A percentile compares a stretch with the other conserved stretches of the same genome.
Conservation (phyloP, 1,140 invertebrate species). For the Hycleus cichorii region DNA sequence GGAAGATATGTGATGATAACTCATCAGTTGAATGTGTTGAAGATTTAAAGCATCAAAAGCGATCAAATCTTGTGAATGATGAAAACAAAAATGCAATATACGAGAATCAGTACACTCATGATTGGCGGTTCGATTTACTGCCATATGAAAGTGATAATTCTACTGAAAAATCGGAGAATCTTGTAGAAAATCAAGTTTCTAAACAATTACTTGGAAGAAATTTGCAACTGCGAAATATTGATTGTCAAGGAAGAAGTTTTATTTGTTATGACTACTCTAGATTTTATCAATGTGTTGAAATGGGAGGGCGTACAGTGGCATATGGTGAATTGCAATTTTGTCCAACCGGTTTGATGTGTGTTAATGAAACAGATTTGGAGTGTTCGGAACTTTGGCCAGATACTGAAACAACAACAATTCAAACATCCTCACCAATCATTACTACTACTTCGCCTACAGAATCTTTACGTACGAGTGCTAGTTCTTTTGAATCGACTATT, state of each 20-base stretch:
- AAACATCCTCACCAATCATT: too few relatives aligned
- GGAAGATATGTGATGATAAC: not conserved
- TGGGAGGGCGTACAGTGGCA: constrained; percentile 18
- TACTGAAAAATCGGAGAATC: not conserved
- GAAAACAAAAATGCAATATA: not conserved
- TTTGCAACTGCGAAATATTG: constrained; percentile 1
- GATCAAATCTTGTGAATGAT: not conserved
- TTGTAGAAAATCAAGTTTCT: not conserved
- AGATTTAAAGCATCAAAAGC: not conserved
- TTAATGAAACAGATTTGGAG: constrained; percentile 16
- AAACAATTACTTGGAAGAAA: not conserved
- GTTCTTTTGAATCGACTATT: too few relatives aligned
- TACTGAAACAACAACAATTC: not conserved
- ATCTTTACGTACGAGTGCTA: too few relatives aligned
- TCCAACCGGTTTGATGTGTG: constrained; percentile 21
- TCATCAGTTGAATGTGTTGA: not conserved
- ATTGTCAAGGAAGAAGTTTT: constrained; percentile 24
- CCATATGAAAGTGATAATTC: too few relatives aligned
- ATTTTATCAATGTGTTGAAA: constrained; percentile 25
- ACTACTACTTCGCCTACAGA: too few relatives aligned
- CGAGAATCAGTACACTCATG: not conserved
- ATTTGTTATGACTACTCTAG: constrained; percentile 21
- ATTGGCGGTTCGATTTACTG: not conserved
- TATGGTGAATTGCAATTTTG: constrained; percentile 20
- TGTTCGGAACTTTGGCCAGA: constrained; percentile 16